Evolutionary conservation across 2,888 invertebrate genomes (phyloP).

Genomic region (Lampropteryx suffumata): DNA sequence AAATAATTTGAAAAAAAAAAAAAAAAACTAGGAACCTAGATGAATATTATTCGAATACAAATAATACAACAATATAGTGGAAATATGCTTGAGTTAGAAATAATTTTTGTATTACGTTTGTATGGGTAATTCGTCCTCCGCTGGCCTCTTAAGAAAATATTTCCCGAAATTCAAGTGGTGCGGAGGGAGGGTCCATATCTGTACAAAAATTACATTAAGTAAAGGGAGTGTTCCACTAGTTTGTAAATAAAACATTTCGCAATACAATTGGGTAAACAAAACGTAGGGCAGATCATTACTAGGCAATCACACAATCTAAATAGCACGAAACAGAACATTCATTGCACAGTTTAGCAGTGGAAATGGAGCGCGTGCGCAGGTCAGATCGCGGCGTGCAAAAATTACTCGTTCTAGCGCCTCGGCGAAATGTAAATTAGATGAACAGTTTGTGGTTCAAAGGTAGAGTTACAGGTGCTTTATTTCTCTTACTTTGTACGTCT

Average conservation of each 20-base stretch:
- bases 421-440: conserved; percentile 59
- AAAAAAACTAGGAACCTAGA: too few species aligned
- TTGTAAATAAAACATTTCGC: conserved; percentile 16
- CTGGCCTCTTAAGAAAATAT: too few species aligned
- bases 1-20: too few species aligned
- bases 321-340: conserved; percentile 31
- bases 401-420: conserved; percentile 54
- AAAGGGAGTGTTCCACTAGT: too few species aligned
- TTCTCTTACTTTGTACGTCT: conserved; percentile 12
- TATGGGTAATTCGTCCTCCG: too few species aligned
- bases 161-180: too few species aligned
- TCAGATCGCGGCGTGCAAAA: conserved; percentile 49
- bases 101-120: too few species aligned
- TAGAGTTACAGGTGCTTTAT: conserved; percentile 37
- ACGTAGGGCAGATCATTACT: conserved; percentile 23
- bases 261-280: conserved; percentile 21
- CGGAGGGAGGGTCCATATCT: too few species aligned
- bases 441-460: conserved; percentile 49
- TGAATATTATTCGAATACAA: too few species aligned
- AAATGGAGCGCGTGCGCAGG: conserved; percentile 44
- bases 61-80: too few species aligned
- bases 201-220: too few species aligned
- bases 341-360: conserved; percentile 26
- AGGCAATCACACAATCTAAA: conserved; percentile 34
- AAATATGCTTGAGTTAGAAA: too few species aligned